Evolutionary conservation across 2,797 vertebrate genomes (phyloP).

Genomic region (Cirrhinus mrigala): DNA sequence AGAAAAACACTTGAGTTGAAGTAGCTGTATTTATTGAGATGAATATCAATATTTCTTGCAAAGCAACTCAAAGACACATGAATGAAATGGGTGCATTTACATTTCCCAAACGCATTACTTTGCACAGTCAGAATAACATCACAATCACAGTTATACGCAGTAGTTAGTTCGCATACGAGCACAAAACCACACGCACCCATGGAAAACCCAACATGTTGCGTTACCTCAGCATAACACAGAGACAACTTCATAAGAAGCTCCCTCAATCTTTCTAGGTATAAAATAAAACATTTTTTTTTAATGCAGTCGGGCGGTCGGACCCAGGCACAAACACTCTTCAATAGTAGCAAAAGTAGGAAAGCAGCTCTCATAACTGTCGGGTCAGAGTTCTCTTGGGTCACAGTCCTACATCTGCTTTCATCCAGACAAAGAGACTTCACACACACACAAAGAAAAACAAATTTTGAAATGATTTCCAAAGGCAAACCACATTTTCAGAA

Average conservation of each 20-base stretch:
- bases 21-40: constrained; percentile 63
- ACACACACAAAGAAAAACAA: not conserved
- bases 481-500: constrained; percentile 19
- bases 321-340: constrained; percentile 13
- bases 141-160: constrained; percentile 56
- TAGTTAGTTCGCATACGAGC: constrained; percentile 52
- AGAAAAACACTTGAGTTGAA: constrained; percentile 40
- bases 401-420: constrained; percentile 31
- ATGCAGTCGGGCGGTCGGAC: constrained; percentile 21
- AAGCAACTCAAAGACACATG: constrained; percentile 47
- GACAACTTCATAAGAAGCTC: constrained; percentile 38
- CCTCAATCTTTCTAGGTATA: constrained; percentile 29
- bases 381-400: constrained; percentile 33
- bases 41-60: constrained; percentile 58
- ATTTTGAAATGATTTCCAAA: constrained; percentile 12
- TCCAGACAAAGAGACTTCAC: constrained; percentile 19
- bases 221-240: constrained; percentile 49
- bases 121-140: constrained; percentile 52
- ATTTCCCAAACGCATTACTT: constrained; percentile 45
- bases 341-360: constrained; percentile 12
- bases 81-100: constrained; percentile 43
- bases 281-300: constrained; percentile 25
- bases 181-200: constrained; percentile 41
- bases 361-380: constrained; percentile 27
- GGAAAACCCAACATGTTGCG: not conserved